Evolutionary conservation across 2,113 vertebrate genomes (phyloP), one percentile per base, ranked within the genome.

Genomic region (Cnemophilus loriae): DNA sequence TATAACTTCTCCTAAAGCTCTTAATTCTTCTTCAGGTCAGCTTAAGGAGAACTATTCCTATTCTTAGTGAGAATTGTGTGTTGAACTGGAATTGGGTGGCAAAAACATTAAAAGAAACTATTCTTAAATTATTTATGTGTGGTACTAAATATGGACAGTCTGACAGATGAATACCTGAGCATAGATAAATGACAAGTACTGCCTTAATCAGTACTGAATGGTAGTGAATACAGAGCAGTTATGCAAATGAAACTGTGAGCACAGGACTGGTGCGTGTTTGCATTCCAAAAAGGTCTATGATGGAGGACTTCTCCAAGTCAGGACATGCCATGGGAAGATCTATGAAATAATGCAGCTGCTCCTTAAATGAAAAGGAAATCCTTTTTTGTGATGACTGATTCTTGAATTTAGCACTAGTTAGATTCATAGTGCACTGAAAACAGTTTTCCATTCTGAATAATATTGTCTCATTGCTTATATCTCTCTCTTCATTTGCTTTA

Each of bases 1-100:
- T 83, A 16, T 87, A 76, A 37, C 41, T 78, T 90, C 30, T 69
- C 11, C n/a, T 88, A 61, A 61, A 90, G n/a, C 20, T 94, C 15
- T 68, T 71, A 21, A 44, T 85, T 87, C 18, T 17, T 53, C 16
- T 80, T 92, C 33, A 35, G 64, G 16, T 89, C 47, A 94, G 27
- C 4, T 78, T 91, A 74, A 63, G 32, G 47, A 75, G 55, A 84
- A 14, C 16, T 75, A 0, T 56, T 87, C 26, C 65, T 14, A 52
- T 9, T 91, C 26, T 5, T 26, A 42, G 16, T 35, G 41, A 69
- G 15, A 91, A 33, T 20, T 61, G 37, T 65, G 7, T 46, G 27
- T 67, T 69, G 41, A 93, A 60, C n/a, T 77, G 37, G 55, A 90
- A 91, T 26, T 65, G 11, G 3, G 21, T 56, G 46, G 28, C 27